A percentile compares a stretch with the other conserved stretches of the same genome.
phyloP scores from a whole-genome alignment of 2,797 vertebrate genomes.

The Melanotaenia nigrans region DNA sequence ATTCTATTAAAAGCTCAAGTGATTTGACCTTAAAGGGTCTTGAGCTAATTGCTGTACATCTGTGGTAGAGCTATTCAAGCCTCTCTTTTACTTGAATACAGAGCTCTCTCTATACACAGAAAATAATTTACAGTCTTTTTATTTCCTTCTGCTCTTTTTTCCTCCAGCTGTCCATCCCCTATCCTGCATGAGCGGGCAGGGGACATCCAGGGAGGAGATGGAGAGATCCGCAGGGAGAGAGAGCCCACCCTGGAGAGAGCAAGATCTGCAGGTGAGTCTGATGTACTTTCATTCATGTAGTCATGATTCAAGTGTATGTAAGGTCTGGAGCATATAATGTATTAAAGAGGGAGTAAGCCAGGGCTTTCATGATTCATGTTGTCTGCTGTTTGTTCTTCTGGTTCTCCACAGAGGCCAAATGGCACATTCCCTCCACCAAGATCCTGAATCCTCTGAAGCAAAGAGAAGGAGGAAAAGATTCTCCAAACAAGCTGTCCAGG shows the following conservation, averaged over 20 bases:
- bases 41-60: slow-evolving; percentile 64
- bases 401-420: slow-evolving; percentile 89
- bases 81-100: slow-evolving; percentile 34
- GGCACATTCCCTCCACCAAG: slow-evolving; percentile 92
- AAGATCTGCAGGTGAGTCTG: slow-evolving; percentile 81
- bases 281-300: not conserved
- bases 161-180: slow-evolving; percentile 90
- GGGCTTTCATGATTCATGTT: not conserved
- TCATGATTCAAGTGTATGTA: slow-evolving; percentile 1
- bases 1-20: slow-evolving; percentile 69
- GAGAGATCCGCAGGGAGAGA: slow-evolving; percentile 86
- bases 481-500: slow-evolving; percentile 91
- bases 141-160: slow-evolving; percentile 1
- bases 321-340: not conserved
- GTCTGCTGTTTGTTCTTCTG: not conserved
- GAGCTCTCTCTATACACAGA: slow-evolving; percentile 31
- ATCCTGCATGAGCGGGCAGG: slow-evolving; percentile 87
- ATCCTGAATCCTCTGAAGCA: slow-evolving; percentile 93
- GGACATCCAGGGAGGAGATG: slow-evolving; percentile 83
- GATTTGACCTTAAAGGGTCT: slow-evolving; percentile 67
- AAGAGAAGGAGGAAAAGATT: slow-evolving; percentile 90
- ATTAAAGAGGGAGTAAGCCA: not conserved
- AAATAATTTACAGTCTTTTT: slow-evolving; percentile 25
- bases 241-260: slow-evolving; percentile 89
- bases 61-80: slow-evolving; percentile 46